Evolutionary conservation across 2,113 vertebrate species (phyloP).

Genomic region (Neolamprologus caudopunctatus): DNA sequence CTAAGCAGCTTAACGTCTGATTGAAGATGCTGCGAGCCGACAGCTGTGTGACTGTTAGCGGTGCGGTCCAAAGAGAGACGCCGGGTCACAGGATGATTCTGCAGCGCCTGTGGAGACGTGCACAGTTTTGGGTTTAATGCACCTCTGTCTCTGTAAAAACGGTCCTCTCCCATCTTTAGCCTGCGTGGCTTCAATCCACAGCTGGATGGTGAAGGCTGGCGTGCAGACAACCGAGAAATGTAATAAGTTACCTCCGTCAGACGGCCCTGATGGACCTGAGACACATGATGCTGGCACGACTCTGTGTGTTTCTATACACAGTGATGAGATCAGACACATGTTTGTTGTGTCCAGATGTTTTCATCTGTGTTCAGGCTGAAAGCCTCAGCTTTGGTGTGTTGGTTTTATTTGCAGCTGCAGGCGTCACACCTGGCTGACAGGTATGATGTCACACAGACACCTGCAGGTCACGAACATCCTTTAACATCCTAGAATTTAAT

Average conservation of each 20-base stretch:
- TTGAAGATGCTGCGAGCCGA: background rate
- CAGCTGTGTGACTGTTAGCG: background rate
- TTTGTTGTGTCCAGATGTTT: background rate
- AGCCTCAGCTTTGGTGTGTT: background rate
- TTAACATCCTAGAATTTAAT: background rate
- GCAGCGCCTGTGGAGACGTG: background rate
- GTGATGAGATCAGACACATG: background rate
- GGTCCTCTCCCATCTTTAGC: background rate
- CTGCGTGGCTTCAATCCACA: background rate
- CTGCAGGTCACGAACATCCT: fast-evolving
- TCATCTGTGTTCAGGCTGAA: background rate
- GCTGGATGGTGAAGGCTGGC: background rate
- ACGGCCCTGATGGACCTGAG: background rate
- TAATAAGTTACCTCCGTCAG: background rate
- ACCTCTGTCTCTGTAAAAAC: background rate
- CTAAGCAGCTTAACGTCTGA: constrained; percentile 12
- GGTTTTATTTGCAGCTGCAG: background rate
- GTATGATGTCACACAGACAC: background rate
- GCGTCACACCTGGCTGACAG: background rate
- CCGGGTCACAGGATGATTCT: background rate
- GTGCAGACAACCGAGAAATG: background rate
- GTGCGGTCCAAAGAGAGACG: background rate
- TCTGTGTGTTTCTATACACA: too few species aligned
- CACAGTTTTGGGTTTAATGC: background rate
- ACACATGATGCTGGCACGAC: background rate